Conservation (phyloP, 2,113 vertebrate genomes). For the Silurus glanis region DNA sequence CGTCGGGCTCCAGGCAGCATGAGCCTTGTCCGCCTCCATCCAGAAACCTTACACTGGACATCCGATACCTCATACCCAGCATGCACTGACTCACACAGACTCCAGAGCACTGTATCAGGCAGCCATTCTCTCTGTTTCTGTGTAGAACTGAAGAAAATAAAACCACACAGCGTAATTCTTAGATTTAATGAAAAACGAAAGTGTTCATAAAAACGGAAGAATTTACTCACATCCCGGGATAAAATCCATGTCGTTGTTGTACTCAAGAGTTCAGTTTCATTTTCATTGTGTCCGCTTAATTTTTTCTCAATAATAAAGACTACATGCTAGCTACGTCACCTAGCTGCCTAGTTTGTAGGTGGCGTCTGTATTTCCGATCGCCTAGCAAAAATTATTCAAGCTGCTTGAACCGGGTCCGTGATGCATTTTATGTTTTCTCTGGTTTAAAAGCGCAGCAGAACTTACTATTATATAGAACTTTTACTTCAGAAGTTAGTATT, state of each 20-base stretch:
- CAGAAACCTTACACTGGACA: conserved; percentile 55
- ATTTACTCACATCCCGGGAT: too few species aligned
- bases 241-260: too few species aligned
- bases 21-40: conserved; percentile 33
- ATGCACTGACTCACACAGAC: conserved; percentile 16
- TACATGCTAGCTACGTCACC: background rate
- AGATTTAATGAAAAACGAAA: too few species aligned
- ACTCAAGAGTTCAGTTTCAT: too few species aligned
- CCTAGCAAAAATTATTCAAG: background rate
- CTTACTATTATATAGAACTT: too few species aligned
- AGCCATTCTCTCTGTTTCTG: background rate
- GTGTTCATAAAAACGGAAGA: too few species aligned
- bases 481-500: too few species aligned
- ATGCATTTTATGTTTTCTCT: background rate
- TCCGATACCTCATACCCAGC: conserved; percentile 49
- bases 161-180: too few species aligned
- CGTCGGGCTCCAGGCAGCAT: conserved; percentile 33
- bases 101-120: too few species aligned
- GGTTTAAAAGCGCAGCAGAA: background rate
- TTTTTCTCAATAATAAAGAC: background rate
- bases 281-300: too few species aligned
- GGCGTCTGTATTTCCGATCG: background rate
- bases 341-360: background rate
- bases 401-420: too few species aligned
- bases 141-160: background rate